phyloP scores from a whole-genome alignment of 2,888 invertebrate species.

The Nezara viridula region DNA sequence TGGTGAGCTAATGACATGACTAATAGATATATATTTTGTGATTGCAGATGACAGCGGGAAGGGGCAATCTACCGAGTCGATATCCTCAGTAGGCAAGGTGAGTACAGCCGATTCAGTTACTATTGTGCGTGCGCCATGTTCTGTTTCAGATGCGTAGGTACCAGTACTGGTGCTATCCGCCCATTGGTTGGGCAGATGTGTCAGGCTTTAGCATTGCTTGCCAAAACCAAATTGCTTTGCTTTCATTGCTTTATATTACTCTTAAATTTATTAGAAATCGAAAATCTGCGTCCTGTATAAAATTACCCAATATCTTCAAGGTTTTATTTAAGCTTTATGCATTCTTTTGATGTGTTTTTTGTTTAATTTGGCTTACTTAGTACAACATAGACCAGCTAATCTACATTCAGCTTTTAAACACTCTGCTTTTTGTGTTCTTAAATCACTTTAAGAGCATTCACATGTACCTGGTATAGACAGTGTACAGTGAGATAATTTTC shows the following conservation, averaged over 20 bases:
- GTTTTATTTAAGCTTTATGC: too few relatives aligned
- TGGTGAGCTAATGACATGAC: not conserved
- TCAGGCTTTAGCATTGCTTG: not conserved
- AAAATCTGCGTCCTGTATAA: too few relatives aligned
- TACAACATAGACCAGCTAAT: too few relatives aligned
- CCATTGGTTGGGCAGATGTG: not conserved
- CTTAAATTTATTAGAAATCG: too few relatives aligned
- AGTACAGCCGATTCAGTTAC: not conserved
- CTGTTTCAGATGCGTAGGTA: constrained; percentile 43
- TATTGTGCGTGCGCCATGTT: not conserved
- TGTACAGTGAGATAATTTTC: too few relatives aligned
- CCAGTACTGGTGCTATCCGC: not conserved
- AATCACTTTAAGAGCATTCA: too few relatives aligned
- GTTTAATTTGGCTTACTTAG: too few relatives aligned
- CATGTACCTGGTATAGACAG: too few relatives aligned
- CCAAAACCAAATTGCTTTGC: not conserved
- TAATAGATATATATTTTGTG: not conserved
- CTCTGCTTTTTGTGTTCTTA: too few relatives aligned
- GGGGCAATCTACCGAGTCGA: constrained; percentile 56
- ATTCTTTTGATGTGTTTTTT: too few relatives aligned
- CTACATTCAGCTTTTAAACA: too few relatives aligned
- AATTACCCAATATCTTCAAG: too few relatives aligned
- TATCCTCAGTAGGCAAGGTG: constrained; percentile 53
- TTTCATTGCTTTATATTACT: not conserved
- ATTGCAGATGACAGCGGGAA: constrained; percentile 57